Conservation (phyloP, 1,140 invertebrate species). For the Microvelia longipes region DNA sequence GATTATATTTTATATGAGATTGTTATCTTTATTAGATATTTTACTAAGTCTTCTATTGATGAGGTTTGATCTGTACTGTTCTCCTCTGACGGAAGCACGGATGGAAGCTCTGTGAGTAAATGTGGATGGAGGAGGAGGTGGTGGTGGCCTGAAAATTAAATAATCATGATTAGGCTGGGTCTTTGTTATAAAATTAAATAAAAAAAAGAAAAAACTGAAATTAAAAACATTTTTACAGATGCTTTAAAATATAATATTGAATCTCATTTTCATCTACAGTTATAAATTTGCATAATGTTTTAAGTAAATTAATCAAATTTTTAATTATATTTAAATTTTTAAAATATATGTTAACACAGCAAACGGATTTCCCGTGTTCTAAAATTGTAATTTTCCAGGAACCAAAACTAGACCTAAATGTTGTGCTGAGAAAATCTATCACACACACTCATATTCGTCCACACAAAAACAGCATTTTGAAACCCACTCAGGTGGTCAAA, state of each 20-base stretch:
- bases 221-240: not conserved
- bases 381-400: too few relatives aligned
- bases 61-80: slow-evolving; percentile 44
- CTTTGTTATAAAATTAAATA: slow-evolving; percentile 2
- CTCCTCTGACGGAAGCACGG: slow-evolving; percentile 43
- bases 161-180: not conserved
- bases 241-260: not conserved
- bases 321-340: too few relatives aligned
- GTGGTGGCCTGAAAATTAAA: slow-evolving; percentile 5
- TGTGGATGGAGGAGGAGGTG: slow-evolving; percentile 8
- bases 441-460: too few relatives aligned
- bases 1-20: not conserved
- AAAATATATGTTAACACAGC: too few relatives aligned
- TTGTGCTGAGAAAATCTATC: too few relatives aligned
- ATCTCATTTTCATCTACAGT: too few relatives aligned
- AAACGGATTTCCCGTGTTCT: too few relatives aligned
- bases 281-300: too few relatives aligned
- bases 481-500: too few relatives aligned
- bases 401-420: too few relatives aligned
- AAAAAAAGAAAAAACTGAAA: not conserved
- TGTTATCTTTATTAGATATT: not conserved
- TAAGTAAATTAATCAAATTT: too few relatives aligned
- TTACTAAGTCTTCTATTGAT: slow-evolving; percentile 33
- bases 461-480: too few relatives aligned
- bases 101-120: slow-evolving; percentile 31